Conservation (phyloP, 2,797 vertebrate genomes). For the Harpagifer antarcticus region DNA sequence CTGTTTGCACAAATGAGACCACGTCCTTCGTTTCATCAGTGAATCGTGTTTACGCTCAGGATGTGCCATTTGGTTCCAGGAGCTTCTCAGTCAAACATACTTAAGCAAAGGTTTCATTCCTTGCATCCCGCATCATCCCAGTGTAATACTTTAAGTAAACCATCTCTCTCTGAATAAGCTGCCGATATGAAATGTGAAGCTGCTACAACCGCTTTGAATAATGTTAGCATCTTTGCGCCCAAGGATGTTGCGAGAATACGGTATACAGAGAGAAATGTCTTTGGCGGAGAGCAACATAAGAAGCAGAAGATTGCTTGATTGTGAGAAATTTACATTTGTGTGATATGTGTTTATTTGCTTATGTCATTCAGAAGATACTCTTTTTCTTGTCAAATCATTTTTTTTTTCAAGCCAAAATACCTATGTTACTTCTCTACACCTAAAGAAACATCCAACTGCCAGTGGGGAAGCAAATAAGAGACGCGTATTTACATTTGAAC, state of each 20-base stretch:
- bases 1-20: slow-evolving; percentile 66
- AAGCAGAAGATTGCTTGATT: slow-evolving; percentile 28
- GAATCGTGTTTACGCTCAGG: slow-evolving; percentile 63
- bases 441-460: neutral
- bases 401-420: too few relatives aligned
- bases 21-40: slow-evolving; percentile 59
- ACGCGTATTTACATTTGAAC: too few relatives aligned
- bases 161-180: slow-evolving; percentile 34
- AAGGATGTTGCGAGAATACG: slow-evolving; percentile 37
- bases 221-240: slow-evolving; percentile 36
- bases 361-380: slow-evolving; percentile 2
- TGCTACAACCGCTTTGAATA: slow-evolving; percentile 44
- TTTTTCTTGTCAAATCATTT: slow-evolving; percentile 14
- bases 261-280: slow-evolving; percentile 30
- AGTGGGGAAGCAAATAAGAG: too few relatives aligned
- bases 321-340: slow-evolving; percentile 30
- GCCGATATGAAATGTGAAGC: slow-evolving; percentile 10
- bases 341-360: slow-evolving; percentile 27
- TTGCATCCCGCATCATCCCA: slow-evolving; percentile 48
- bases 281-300: slow-evolving; percentile 20
- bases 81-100: slow-evolving; percentile 61
- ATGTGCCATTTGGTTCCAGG: slow-evolving; percentile 44
- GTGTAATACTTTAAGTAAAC: slow-evolving; percentile 64
- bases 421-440: too few relatives aligned
- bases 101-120: slow-evolving; percentile 43